Conservation (phyloP, 2,113 vertebrate species). For the Psephotus haematonotus region DNA sequence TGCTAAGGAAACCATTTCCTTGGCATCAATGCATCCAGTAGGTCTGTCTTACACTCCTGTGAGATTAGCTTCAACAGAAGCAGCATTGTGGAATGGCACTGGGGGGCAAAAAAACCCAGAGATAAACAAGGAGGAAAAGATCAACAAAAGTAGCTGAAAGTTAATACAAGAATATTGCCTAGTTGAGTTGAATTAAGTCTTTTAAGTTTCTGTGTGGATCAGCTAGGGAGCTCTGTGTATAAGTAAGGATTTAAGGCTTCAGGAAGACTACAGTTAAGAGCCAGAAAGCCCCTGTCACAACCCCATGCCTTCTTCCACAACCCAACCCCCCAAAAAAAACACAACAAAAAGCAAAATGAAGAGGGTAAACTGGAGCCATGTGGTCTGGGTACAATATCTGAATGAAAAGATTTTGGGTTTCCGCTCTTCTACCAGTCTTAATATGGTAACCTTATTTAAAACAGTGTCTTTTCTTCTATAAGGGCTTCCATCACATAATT, state of each 20-base stretch:
- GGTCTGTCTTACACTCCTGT: constrained; percentile 32
- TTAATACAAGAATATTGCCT: constrained; percentile 26
- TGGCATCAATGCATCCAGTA: constrained; percentile 54
- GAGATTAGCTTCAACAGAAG: constrained; percentile 56
- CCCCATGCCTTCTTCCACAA: accelerated
- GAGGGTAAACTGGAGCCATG: not conserved
- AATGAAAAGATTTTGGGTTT: not conserved
- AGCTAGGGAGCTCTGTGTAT: not conserved
- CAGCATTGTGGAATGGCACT: constrained; percentile 44
- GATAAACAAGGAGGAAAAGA: constrained; percentile 60
- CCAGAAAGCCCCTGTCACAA: not conserved
- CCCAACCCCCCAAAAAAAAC: accelerated
- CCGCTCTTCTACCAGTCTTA: not conserved
- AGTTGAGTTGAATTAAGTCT: constrained; percentile 50
- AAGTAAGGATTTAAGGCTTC: constrained; percentile 16
- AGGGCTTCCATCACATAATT: not conserved
- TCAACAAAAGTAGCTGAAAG: constrained; percentile 51
- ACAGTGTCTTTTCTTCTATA: not conserved
- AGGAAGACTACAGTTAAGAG: not conserved
- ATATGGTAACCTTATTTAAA: not conserved
- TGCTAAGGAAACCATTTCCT: constrained; percentile 70
- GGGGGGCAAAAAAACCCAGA: not conserved
- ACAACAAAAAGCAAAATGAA: not conserved
- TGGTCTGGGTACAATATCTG: not conserved
- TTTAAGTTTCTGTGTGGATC: not conserved